Conservation (phyloP, 2,888 invertebrate genomes). For the Tanaodytes sp. region DNA sequence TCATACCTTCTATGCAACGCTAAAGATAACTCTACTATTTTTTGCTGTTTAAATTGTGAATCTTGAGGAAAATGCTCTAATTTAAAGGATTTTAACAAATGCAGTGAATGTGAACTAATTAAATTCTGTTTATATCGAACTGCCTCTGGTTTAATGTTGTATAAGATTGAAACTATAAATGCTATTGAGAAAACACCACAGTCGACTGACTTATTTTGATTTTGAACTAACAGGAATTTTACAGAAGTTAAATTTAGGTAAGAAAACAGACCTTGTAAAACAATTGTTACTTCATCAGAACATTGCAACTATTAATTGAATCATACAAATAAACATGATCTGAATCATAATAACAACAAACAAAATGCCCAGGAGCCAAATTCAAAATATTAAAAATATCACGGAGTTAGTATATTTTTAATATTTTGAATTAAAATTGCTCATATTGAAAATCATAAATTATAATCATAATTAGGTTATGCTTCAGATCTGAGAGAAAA, state of each 20-base stretch:
- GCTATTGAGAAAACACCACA: constrained; percentile 27
- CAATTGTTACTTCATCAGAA: constrained; percentile 9
- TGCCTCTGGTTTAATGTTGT: constrained; percentile 10
- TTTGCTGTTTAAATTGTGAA: too few species aligned
- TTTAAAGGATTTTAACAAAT: background rate
- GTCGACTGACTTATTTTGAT: constrained; percentile 17
- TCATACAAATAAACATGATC: constrained; percentile 16
- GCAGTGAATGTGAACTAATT: constrained; percentile 12
- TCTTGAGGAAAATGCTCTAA: constrained; percentile 29
- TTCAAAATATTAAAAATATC: too few species aligned
- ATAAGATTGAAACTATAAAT: constrained; percentile 18
- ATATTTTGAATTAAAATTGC: too few species aligned
- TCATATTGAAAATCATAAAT: too few species aligned
- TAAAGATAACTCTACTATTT: too few species aligned
- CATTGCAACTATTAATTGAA: constrained; percentile 5
- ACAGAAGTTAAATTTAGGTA: background rate
- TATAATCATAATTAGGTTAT: too few species aligned
- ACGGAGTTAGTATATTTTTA: too few species aligned
- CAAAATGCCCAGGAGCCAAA: constrained; percentile 16
- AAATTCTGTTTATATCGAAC: constrained; percentile 6
- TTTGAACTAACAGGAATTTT: constrained; percentile 17
- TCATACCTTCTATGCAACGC: too few species aligned
- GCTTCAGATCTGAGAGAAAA: too few species aligned
- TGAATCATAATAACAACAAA: constrained; percentile 16
- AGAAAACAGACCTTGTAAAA: constrained; percentile 16